Evolutionary conservation across 2,113 vertebrate genomes (phyloP).

Genomic region (Felis chaus): DNA sequence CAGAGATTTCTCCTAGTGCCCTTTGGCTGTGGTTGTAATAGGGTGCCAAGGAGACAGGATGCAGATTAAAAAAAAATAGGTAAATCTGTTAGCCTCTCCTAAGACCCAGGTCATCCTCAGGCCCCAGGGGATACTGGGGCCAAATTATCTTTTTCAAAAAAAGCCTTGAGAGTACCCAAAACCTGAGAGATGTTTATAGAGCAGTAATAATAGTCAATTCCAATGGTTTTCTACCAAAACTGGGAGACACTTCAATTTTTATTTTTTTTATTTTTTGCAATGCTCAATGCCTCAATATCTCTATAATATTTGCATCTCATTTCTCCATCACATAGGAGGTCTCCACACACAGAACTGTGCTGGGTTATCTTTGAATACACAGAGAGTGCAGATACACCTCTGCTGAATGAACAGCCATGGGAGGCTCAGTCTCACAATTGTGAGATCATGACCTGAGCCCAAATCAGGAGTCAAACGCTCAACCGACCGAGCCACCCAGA

Average conservation of each 20-base stretch:
- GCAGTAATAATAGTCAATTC: conserved; percentile 18
- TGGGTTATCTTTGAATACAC: background rate
- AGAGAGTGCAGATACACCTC: background rate
- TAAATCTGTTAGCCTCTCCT: conserved; percentile 47
- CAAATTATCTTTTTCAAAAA: conserved; percentile 72
- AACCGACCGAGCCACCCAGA: too few relatives aligned
- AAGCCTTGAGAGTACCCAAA: conserved; percentile 38
- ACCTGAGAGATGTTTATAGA: background rate
- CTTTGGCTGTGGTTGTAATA: conserved; percentile 39
- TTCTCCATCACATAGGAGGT: background rate
- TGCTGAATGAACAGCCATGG: background rate
- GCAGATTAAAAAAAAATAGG: conserved; percentile 56
- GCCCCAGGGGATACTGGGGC: conserved; percentile 35
- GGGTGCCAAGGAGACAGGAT: conserved; percentile 37
- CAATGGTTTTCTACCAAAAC: background rate
- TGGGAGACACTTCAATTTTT: too few relatives aligned
- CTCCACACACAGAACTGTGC: background rate
- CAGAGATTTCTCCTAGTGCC: conserved; percentile 62
- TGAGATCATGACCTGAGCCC: too few relatives aligned
- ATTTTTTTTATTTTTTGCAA: background rate
- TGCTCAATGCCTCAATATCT: background rate
- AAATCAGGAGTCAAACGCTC: too few relatives aligned
- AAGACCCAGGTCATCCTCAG: conserved; percentile 17
- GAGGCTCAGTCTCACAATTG: background rate
- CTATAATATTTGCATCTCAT: background rate